Percentiles rank a stretch among this genome's conserved stretches.
These are phyloP conservation scores for Sarotherodon lohbergeri DNA, from an alignment of 2,113 vertebrate species.

Conservation along the genomic window DNA sequence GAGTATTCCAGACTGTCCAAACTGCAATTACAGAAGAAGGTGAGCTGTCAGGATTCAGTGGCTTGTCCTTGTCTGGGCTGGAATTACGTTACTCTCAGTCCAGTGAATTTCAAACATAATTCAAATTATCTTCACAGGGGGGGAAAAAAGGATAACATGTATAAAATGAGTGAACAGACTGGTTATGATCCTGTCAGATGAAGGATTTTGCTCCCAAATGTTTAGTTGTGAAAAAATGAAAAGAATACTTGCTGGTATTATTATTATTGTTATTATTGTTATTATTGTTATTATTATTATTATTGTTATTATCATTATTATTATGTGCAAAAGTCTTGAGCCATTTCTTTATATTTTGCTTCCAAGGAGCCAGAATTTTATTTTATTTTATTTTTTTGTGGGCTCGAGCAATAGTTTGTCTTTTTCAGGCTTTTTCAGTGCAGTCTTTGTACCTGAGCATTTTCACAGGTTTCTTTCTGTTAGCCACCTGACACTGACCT, in stretches of 20 bases:
- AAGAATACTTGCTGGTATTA: background rate
- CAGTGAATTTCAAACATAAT: background rate
- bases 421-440: background rate
- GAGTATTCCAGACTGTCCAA: slow-evolving; percentile 94
- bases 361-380: background rate
- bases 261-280: background rate
- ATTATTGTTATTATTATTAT: background rate
- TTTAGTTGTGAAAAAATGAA: background rate
- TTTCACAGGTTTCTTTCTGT: background rate
- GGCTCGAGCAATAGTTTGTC: background rate
- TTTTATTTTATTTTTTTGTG: background rate
- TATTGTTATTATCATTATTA: background rate
- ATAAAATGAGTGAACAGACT: background rate
- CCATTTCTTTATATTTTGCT: background rate
- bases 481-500: background rate
- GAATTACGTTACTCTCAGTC: background rate
- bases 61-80: background rate
- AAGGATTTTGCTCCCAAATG: too few relatives aligned
- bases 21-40: slow-evolving; percentile 95
- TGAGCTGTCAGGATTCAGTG: slow-evolving; percentile 52
- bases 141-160: background rate
- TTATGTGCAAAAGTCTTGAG: background rate
- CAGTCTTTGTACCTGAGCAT: background rate
- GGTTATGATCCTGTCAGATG: background rate
- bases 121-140: background rate